phyloP scores from a whole-genome alignment of 2,113 vertebrate genomes.

The Lathamus discolor region DNA sequence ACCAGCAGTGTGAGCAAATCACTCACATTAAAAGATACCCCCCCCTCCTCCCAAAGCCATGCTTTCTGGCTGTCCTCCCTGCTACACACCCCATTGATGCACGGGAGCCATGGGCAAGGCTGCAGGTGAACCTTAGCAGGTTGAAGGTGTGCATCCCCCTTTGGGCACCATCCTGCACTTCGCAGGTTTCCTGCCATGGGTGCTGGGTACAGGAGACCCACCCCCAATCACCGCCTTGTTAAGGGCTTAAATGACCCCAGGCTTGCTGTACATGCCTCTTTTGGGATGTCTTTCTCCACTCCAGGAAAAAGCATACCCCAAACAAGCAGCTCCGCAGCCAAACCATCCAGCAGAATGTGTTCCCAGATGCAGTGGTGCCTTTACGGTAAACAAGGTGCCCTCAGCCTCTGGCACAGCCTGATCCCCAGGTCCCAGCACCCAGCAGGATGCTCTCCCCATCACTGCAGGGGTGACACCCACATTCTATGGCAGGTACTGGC shows the following conservation, averaged over 20 bases:
- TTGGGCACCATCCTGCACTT: neutral
- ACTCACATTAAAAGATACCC: neutral
- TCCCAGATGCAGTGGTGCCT: neutral
- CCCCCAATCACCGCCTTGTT: neutral
- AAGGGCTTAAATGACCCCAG: neutral
- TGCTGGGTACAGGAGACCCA: neutral
- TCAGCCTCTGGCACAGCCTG: neutral
- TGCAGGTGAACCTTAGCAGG: neutral
- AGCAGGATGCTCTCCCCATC: neutral
- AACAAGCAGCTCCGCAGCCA: fast-evolving
- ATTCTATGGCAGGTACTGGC: neutral
- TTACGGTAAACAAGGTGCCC: neutral
- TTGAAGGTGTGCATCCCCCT: neutral
- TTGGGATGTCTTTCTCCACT: neutral
- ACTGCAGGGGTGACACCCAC: neutral
- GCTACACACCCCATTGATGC: fast-evolving
- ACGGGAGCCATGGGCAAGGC: neutral
- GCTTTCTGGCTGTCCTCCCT: neutral
- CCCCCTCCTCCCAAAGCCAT: fast-evolving
- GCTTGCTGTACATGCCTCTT: neutral
- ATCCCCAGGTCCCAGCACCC: neutral
- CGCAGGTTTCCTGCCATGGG: neutral
- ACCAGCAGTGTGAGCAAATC: neutral
- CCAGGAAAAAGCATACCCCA: neutral
- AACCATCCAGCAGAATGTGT: neutral